phyloP scores from a whole-genome alignment of 2,113 vertebrate genomes.

The Turdus rufiventris region DNA sequence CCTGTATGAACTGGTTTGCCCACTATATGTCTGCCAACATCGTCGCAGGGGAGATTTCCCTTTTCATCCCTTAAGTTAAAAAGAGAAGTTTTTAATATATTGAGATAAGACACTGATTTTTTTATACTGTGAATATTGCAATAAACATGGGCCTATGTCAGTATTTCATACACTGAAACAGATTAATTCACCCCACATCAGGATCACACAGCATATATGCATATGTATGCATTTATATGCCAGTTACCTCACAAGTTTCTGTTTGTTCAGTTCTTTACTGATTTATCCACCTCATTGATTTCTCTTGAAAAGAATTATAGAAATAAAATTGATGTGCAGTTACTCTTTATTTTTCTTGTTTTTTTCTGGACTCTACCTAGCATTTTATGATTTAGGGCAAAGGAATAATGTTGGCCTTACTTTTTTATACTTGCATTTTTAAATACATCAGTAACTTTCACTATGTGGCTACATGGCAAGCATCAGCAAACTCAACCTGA shows the following conservation, averaged over 20 bases:
- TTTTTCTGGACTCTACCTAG: not conserved
- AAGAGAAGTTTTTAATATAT: not conserved
- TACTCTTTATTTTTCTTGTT: not conserved
- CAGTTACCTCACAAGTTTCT: not conserved
- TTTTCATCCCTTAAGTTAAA: slow-evolving; percentile 85
- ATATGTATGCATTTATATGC: not conserved
- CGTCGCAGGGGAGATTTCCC: slow-evolving; percentile 85
- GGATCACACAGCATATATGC: not conserved
- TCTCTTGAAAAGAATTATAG: not conserved
- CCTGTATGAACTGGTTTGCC: slow-evolving; percentile 86
- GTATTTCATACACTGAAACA: not conserved
- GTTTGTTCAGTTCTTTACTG: not conserved
- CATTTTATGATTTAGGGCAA: not conserved
- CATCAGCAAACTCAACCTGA: not conserved
- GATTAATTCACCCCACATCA: not conserved
- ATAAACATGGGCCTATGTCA: not conserved
- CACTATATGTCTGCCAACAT: slow-evolving; percentile 84
- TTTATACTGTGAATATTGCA: not conserved
- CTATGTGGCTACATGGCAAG: not conserved
- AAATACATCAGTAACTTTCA: not conserved
- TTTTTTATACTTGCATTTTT: not conserved
- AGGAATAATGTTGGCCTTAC: not conserved
- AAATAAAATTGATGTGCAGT: not conserved
- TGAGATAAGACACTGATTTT: not conserved
- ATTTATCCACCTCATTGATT: not conserved